A percentile compares a stretch with the other conserved stretches of the same genome.
phyloP scores from a whole-genome alignment of 2,888 invertebrate species.

The Malachius bipustulatus region DNA sequence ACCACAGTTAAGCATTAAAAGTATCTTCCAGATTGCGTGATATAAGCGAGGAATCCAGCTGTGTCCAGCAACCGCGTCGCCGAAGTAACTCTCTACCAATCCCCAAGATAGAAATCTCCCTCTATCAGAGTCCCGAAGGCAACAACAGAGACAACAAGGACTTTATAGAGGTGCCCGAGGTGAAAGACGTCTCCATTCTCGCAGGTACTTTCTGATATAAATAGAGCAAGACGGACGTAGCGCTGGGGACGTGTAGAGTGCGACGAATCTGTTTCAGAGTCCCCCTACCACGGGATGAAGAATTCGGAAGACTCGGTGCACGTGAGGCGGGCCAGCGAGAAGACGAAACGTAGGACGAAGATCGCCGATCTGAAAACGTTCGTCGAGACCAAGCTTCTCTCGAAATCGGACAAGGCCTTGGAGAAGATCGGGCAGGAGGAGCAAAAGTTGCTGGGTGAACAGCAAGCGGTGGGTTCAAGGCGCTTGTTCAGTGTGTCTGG shows the following conservation, averaged over 20 bases:
- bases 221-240: too few relatives aligned
- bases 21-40: slow-evolving; percentile 65
- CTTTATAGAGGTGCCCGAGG: slow-evolving; percentile 67
- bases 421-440: slow-evolving; percentile 81
- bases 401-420: slow-evolving; percentile 82
- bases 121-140: slow-evolving; percentile 66
- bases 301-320: slow-evolving; percentile 38
- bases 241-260: slow-evolving; percentile 2
- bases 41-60: slow-evolving; percentile 72
- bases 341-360: slow-evolving; percentile 75
- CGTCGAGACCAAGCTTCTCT: slow-evolving; percentile 81
- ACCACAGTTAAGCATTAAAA: slow-evolving; percentile 9
- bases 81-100: slow-evolving; percentile 89
- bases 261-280: slow-evolving; percentile 30
- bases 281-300: slow-evolving; percentile 36
- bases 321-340: slow-evolving; percentile 64
- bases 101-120: slow-evolving; percentile 81
- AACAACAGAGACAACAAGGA: slow-evolving; percentile 59
- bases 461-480: slow-evolving; percentile 53
- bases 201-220: too few relatives aligned
- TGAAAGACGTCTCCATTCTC: slow-evolving; percentile 52
- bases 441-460: slow-evolving; percentile 41
- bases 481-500: slow-evolving; percentile 27
- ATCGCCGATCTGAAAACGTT: slow-evolving; percentile 86
- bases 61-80: slow-evolving; percentile 67